A percentile compares a stretch with the other conserved stretches of the same genome.
phyloP scores from a whole-genome alignment of 2,113 vertebrate species.

The Mesocricetus auratus region DNA sequence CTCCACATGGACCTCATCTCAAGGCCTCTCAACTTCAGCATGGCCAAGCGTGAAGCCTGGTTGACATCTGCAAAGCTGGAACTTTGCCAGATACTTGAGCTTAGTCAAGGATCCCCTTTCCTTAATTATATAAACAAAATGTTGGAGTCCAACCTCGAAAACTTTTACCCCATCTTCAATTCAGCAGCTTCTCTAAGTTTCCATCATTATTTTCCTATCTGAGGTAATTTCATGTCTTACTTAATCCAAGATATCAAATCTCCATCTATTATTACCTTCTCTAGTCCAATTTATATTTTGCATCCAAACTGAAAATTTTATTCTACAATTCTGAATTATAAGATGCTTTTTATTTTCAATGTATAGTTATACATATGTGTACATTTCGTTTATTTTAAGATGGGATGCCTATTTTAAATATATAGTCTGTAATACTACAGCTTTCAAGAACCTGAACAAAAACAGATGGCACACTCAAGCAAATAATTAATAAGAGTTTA shows the following conservation, averaged over 20 bases:
- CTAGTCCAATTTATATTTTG: conserved; percentile 10
- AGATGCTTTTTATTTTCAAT: not conserved
- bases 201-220: not conserved
- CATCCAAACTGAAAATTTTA: not conserved
- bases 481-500: conserved; percentile 17
- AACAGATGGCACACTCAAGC: not conserved
- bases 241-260: not conserved
- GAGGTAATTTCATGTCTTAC: not conserved
- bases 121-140: not conserved
- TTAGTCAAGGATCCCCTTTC: not conserved
- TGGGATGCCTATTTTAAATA: not conserved
- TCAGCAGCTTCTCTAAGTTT: conserved; percentile 18
- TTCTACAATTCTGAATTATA: not conserved
- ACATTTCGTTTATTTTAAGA: not conserved
- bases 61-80: conserved; percentile 40
- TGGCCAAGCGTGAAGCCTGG: not conserved
- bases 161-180: not conserved
- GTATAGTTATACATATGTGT: not conserved
- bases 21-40: conserved; percentile 9
- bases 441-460: not conserved
- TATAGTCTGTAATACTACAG: not conserved
- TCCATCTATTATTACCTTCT: not conserved
- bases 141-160: not conserved
- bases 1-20: not conserved
- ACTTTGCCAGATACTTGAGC: not conserved